Base-by-base conservation (phyloP, 2,113 vertebrate species). In the Tupaia chinensis region DNA sequence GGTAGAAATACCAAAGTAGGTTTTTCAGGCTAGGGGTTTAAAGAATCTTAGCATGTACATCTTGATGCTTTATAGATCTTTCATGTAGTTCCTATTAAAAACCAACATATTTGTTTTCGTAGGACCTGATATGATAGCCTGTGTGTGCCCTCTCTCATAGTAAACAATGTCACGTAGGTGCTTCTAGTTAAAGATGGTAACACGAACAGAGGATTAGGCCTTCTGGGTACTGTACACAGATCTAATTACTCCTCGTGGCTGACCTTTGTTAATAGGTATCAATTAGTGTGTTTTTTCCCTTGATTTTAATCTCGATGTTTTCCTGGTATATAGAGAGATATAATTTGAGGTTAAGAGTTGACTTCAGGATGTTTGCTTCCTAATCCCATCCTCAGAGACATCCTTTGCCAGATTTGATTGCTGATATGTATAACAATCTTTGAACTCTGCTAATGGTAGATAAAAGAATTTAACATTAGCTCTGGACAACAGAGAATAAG, bases 341-440 rank as follows among this genome's bases (percentile, higher is more conserved):
- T 7, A 74, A 91, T 96, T 58, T 95, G 72, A 96, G 82, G 93
- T 95, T 96, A 91, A 92, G 53, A 74, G 72, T 74, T 65, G 4
- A n/a, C 25, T 81, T 94, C 69, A 87, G 74, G 86, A 93, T 44
- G 20, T 2, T 96, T 98, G 60, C 70, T 97, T 95, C 91, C 65
- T 97, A 88, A 93, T 97, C 95, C 72, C 0, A 91, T 88, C 95
- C 86, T 95, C 77, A 34, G 83, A 97, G 73, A 92, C 17, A 83
- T 93, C 32, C 89, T 98, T 97, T 97, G 27, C 94, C 94, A 58
- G 70, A 94, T 92, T 68, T 95, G 96, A 97, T 95, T 97, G 56
- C 82, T 96, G 95, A 96, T 89, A 97, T 98, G 98, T 98, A 95
- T 92, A 97, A 72, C 25, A 90, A 70, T 92, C 74, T 97, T 91